A percentile compares a stretch with the other conserved stretches of the same genome.
Conservation (phyloP, 1,140 invertebrate genomes). For the Phthorimaea operculella region DNA sequence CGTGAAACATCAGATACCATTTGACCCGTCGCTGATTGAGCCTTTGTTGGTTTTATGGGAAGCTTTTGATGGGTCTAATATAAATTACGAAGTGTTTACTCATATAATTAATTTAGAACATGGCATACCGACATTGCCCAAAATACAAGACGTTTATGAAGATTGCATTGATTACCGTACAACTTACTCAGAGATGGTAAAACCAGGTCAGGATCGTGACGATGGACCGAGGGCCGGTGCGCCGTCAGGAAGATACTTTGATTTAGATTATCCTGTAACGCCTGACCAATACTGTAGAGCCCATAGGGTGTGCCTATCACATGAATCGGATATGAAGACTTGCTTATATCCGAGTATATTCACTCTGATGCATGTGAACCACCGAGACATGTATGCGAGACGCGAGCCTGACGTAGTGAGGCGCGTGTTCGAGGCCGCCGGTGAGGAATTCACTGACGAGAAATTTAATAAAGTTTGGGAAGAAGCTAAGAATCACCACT, state of each 20-base stretch:
- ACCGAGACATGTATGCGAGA: constrained; percentile 54
- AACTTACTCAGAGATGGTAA: constrained; percentile 27
- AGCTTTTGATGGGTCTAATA: constrained; percentile 19
- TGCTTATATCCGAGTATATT: constrained; percentile 46
- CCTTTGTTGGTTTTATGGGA: constrained; percentile 22
- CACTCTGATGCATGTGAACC: constrained; percentile 44
- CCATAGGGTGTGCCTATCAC: constrained; percentile 32
- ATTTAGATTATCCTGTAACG: constrained; percentile 21
- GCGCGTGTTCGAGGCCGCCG: constrained; percentile 46
- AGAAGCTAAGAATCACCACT: constrained; percentile 49
- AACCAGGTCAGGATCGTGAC: constrained; percentile 15
- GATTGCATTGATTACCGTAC: constrained; percentile 21
- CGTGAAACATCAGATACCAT: constrained; percentile 12
- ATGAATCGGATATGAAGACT: constrained; percentile 48
- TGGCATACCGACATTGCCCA: constrained; percentile 16
- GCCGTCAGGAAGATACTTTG: constrained; percentile 27
- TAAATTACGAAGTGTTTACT: constrained; percentile 26
- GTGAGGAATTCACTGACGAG: constrained; percentile 44
- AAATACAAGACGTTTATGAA: constrained; percentile 15
- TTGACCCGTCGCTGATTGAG: constrained; percentile 22
- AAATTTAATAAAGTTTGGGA: constrained; percentile 44
- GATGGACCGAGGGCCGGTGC: constrained; percentile 14
- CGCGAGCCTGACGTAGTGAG: constrained; percentile 33
- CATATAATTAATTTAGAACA: constrained; percentile 18
- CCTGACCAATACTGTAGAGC: constrained; percentile 18